Percentiles rank a stretch among this genome's conserved stretches.
Evolutionary conservation across 2,797 vertebrate species (phyloP).

Genomic region (Molossus alvarezi): DNA sequence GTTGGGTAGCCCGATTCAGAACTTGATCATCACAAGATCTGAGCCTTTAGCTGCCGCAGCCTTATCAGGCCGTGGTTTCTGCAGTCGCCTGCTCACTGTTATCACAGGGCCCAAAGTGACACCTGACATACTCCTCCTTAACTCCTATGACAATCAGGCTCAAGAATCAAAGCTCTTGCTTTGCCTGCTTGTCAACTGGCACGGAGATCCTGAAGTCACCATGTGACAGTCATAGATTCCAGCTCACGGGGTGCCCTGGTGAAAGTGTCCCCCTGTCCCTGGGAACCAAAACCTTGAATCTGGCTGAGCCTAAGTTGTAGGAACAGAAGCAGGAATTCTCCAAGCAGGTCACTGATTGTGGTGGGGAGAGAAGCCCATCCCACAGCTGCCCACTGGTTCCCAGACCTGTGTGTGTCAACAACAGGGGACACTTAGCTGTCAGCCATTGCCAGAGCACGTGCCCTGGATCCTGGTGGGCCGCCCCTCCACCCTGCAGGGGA

Average conservation of each 20-base stretch:
- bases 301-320: neutral
- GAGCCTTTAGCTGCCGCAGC: neutral
- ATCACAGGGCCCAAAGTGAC: neutral
- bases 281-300: neutral
- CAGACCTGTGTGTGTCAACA: neutral
- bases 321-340: neutral
- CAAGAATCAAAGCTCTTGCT: neutral
- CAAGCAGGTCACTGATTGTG: neutral
- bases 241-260: neutral
- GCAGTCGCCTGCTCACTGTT: neutral
- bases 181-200: neutral
- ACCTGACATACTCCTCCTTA: neutral
- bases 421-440: neutral
- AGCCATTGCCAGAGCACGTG: neutral
- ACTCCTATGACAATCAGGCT: neutral
- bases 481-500: neutral
- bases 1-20: neutral
- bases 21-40: neutral
- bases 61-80: neutral
- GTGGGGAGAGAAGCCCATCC: neutral
- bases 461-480: neutral
- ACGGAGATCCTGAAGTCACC: neutral
- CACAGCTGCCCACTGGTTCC: neutral
- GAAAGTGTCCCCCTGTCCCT: neutral
- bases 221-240: neutral